Evolutionary conservation across 2,797 vertebrate species (phyloP).

Genomic region (Sebastolobus altivelis): DNA sequence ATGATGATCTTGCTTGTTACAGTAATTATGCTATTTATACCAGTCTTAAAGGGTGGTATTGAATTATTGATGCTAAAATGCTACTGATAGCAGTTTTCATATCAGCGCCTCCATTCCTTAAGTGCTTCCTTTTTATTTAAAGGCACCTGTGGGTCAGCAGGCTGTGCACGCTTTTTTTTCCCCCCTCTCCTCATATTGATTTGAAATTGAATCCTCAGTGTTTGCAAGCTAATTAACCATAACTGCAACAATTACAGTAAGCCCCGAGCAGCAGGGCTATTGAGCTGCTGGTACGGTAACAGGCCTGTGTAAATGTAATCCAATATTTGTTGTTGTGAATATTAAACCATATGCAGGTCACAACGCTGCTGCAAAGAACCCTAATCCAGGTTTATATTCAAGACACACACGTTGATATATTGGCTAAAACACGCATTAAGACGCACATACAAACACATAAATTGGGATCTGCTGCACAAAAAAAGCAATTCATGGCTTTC

Average conservation of each 20-base stretch:
- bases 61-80: conserved; percentile 39
- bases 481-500: conserved; percentile 9
- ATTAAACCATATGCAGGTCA: conserved; percentile 38
- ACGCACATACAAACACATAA: background rate
- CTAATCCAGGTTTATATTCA: conserved; percentile 47
- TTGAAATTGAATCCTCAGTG: conserved; percentile 62
- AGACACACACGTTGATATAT: background rate
- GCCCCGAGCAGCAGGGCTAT: conserved; percentile 51
- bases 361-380: conserved; percentile 7
- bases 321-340: conserved; percentile 59
- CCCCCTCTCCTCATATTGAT: conserved; percentile 56
- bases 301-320: conserved; percentile 56
- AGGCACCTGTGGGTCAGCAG: conserved; percentile 53
- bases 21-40: conserved; percentile 27
- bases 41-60: conserved; percentile 14
- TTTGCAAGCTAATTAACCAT: conserved; percentile 72
- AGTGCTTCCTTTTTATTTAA: conserved; percentile 27
- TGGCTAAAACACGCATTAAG: conserved; percentile 1
- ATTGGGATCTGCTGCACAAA: conserved; percentile 11
- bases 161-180: background rate
- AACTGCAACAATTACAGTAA: conserved; percentile 73
- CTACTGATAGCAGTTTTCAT: conserved; percentile 20
- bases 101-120: conserved; percentile 20
- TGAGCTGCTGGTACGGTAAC: conserved; percentile 52
- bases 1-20: conserved; percentile 21